Base-by-base conservation (phyloP, 2,888 invertebrate genomes). In the Magallana nippona region DNA sequence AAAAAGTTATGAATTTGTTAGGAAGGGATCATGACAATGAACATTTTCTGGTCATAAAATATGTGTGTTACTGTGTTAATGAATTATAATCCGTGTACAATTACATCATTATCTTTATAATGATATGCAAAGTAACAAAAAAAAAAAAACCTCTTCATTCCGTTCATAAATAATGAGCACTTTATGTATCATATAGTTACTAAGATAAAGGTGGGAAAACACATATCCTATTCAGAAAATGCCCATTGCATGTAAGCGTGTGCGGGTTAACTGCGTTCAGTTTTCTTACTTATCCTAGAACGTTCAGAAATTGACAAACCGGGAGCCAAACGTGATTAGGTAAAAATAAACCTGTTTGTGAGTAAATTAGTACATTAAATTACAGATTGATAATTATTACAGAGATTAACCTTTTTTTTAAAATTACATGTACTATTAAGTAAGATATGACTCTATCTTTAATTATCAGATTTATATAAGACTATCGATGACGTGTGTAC, bases 11-110 rank as follows among this genome's bases (percentile, higher is more conserved):
- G 44, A 44, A 44, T 44, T 44, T 44, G 8, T 44, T 10, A 44
- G 8, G 8, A 44, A 71, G 22, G 2, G 13, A 15, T 27, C 10
- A 15, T 10, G 22, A 10, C 71, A 22, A 71, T 63, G 27, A 22
- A 22, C 27, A 22, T 22, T 11, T 13, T 63, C 15, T 63, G 27
- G 27, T 22, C 10, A 27, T 63, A 63, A 19, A 22, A 13, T 32
- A 13, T 71, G n/a, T 44, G 32, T 19, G 19, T 71, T 71, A 71
- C 71, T 71, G 71, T 71, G 71, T 71, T 71, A 71, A 71, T 71
- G 27, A 71, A 71, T 71, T 71, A 71, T 27, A 71, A 71, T 71
- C 22, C 32, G 32, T 71, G 71, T n/a, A 60, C 1, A n/a, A 60
- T n/a, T n/a, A 60, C 1, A 27, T 71, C 32, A 71, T 71, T 71